Base-by-base conservation (phyloP, 2,797 vertebrate genomes). In the Staurois parvus region DNA sequence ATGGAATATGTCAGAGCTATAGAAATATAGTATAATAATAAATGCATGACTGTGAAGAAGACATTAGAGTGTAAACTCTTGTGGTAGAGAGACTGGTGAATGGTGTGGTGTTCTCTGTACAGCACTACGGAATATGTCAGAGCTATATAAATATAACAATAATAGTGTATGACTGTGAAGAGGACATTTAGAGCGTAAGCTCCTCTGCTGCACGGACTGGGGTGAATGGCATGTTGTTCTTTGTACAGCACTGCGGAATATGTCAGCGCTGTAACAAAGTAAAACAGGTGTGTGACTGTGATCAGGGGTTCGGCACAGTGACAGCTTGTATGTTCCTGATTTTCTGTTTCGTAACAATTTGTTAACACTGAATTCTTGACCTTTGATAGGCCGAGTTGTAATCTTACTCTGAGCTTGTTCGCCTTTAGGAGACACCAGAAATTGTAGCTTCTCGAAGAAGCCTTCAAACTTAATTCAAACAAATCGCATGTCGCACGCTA, bases 401-500 rank as follows among this genome's bases (percentile, higher is more conserved):
- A 3, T 52, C 40, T 66, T 68, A 64, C 11, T 69, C 66, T 66
- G 76, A 72, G 24, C 88, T 7, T 89, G 89, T 73, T 82, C 32
- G 37, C 32, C 59, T 73, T 85, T 84, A 48, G 40, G 64, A 74
- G 79, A 64, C 75, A 26, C 48, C n/a, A 68, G 68, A 78, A 77
- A 26, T 28, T 4, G 73, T 74, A 79, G 26, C 28, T 29, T 76
- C 45, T 64, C 42, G 11, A 11, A 40, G 84, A 85, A 75, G 29
- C 32, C 48, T 85, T 75, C 78, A 69, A 59, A 6, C 52, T 42
- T 86, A 86, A 86, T 86, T 66, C 30, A 52, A 72, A 86, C 68
- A 82, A 82, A 86, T 86, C 48, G 84, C 68, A 80, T 79, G 40
- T 84, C 77, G 52, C 79, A 26, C 52, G 37, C 79, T 72, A 81